A percentile compares a stretch with the other conserved stretches of the same genome.
These are phyloP conservation scores for Cosmopolites sordidus DNA, from an alignment of 2,888 invertebrate genomes.

Conservation along the genomic window DNA sequence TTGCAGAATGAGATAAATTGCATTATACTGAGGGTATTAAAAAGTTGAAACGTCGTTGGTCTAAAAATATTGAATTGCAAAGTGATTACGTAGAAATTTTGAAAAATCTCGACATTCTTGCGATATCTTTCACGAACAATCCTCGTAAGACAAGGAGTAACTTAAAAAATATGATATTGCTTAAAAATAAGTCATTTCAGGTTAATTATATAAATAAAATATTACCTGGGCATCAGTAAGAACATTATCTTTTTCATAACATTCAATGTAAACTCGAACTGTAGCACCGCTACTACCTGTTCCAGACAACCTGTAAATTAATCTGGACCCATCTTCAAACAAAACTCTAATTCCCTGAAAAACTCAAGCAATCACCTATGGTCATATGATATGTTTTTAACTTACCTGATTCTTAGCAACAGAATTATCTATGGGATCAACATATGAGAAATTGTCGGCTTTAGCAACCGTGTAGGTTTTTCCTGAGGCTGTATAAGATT, in stretches of 20 bases:
- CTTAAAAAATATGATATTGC: neutral
- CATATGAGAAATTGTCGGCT: constrained; percentile 93
- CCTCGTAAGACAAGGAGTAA: too few relatives aligned
- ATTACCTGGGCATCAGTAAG: constrained; percentile 58
- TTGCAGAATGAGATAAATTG: too few relatives aligned
- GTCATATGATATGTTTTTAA: too few relatives aligned
- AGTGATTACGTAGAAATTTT: too few relatives aligned
- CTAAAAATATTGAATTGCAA: too few relatives aligned
- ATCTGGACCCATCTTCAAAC: constrained; percentile 91
- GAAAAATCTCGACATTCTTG: too few relatives aligned
- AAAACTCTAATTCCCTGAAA: constrained; percentile 85
- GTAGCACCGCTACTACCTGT: constrained; percentile 99
- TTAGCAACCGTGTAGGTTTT: constrained; percentile 74
- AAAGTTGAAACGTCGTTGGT: too few relatives aligned
- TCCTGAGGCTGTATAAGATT: constrained; percentile 52
- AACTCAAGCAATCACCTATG: too few relatives aligned
- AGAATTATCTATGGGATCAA: constrained; percentile 91
- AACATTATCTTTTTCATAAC: constrained; percentile 76
- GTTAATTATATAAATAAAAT: constrained; percentile 13
- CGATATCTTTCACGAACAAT: too few relatives aligned
- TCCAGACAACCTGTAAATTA: constrained; percentile 92
- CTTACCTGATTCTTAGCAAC: constrained; percentile 80
- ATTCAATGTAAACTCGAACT: constrained; percentile 92
- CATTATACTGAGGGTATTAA: too few relatives aligned
- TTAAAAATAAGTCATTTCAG: too few relatives aligned